Conservation (phyloP, 2,888 invertebrate species). For the Desoria tigrina region DNA sequence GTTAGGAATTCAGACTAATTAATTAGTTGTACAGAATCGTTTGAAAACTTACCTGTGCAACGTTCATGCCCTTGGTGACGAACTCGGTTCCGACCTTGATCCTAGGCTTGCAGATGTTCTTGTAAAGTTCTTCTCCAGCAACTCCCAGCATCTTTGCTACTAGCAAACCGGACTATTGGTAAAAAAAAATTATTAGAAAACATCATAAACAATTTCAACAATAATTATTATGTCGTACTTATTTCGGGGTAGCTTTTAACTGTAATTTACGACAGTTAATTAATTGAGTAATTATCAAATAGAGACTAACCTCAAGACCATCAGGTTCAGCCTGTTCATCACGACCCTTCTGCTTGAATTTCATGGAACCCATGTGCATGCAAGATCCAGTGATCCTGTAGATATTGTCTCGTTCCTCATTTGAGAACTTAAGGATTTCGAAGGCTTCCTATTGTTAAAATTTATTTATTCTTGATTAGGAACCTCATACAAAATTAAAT, state of each 20-base stretch:
- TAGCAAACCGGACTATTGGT: constrained; percentile 25
- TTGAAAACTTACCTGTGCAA: constrained; percentile 55
- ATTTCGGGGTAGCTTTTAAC: neutral
- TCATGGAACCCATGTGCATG: constrained; percentile 60
- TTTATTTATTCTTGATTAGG: neutral
- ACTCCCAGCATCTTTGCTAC: constrained; percentile 59
- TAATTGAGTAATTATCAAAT: too few relatives aligned
- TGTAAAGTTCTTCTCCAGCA: constrained; percentile 59
- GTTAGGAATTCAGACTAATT: too few relatives aligned
- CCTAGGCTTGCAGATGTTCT: constrained; percentile 58
- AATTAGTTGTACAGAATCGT: too few relatives aligned
- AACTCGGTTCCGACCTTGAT: constrained; percentile 60
- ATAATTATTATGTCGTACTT: neutral
- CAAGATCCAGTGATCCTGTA: constrained; percentile 46
- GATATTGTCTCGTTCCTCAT: constrained; percentile 60
- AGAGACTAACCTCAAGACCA: constrained; percentile 28
- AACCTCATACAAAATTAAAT: constrained; percentile 56
- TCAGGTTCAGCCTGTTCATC: constrained; percentile 53
- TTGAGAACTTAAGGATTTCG: constrained; percentile 63
- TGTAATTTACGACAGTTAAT: neutral
- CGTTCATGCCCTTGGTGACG: constrained; percentile 60
- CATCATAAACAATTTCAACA: too few relatives aligned
- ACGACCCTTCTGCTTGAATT: constrained; percentile 65
- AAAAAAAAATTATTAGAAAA: constrained; percentile 2
- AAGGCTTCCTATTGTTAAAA: constrained; percentile 59